phyloP scores from a whole-genome alignment of 92 coral and sea anemone genomes.

The Montipora capitata region DNA sequence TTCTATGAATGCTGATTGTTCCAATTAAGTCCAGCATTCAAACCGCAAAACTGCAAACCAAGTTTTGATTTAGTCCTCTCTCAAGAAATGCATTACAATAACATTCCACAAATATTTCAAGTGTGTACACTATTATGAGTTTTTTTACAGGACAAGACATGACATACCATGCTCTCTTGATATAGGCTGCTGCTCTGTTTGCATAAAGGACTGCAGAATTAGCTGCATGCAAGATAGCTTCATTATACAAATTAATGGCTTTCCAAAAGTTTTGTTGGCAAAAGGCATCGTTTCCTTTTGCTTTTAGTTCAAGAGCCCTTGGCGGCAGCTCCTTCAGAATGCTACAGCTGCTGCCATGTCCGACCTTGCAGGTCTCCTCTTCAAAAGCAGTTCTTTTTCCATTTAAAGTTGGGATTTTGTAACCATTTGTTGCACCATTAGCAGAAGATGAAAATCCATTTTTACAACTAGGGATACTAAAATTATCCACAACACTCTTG shows the following conservation, averaged over 20 bases:
- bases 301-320: conserved; percentile 86
- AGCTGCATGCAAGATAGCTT: conserved; percentile 89
- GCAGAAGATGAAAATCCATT: conserved; percentile 61
- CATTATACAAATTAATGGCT: conserved; percentile 96
- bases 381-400: conserved; percentile 76
- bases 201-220: conserved; percentile 94
- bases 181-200: conserved; percentile 97
- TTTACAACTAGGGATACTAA: conserved; percentile 32
- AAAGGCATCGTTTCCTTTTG: conserved; percentile 93
- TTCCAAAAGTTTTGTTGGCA: conserved; percentile 96
- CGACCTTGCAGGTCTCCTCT: conserved; percentile 33
- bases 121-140: neutral
- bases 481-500: conserved; percentile 63
- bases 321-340: conserved; percentile 75
- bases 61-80: too few relatives aligned
- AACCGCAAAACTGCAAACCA: too few relatives aligned
- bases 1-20: too few relatives aligned
- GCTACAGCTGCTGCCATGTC: conserved; percentile 27
- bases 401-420: conserved; percentile 73
- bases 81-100: too few relatives aligned
- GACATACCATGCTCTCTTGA: conserved; percentile 97
- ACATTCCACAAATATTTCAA: too few relatives aligned
- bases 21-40: too few relatives aligned
- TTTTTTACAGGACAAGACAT: neutral
- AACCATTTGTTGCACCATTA: conserved; percentile 93